phyloP scores from a whole-genome alignment of 2,797 vertebrate species.

The Alca torda region DNA sequence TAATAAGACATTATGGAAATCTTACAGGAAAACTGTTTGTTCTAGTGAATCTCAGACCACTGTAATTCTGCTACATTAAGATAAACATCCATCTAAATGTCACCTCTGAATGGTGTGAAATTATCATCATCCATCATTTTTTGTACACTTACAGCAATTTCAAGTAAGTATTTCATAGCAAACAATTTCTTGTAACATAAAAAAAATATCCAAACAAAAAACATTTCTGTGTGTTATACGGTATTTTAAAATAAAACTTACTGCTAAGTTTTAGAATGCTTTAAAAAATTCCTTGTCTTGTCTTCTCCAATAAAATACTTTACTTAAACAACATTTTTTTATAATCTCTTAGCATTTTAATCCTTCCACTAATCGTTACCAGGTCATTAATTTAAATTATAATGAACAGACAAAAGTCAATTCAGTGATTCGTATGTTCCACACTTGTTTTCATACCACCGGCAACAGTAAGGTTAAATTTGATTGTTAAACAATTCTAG shows the following conservation, averaged over 20 bases:
- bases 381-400: background rate
- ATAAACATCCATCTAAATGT: constrained; percentile 34
- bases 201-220: background rate
- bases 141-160: background rate
- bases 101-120: background rate
- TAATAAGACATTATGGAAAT: background rate
- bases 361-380: background rate
- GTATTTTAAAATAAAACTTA: background rate
- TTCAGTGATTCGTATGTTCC: background rate
- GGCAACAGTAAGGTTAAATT: background rate
- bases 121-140: constrained; percentile 17
- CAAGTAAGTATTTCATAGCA: background rate
- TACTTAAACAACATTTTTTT: background rate
- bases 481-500: background rate
- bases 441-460: background rate
- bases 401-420: background rate
- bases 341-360: background rate
- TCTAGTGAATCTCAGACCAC: background rate
- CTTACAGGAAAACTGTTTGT: background rate
- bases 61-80: constrained; percentile 14
- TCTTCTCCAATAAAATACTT: background rate
- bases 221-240: background rate
- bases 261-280: background rate
- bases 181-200: background rate
- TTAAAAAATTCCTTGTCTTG: background rate